phyloP scores from a whole-genome alignment of 2,888 invertebrate species.

The Leptinotarsa peninsularis region DNA sequence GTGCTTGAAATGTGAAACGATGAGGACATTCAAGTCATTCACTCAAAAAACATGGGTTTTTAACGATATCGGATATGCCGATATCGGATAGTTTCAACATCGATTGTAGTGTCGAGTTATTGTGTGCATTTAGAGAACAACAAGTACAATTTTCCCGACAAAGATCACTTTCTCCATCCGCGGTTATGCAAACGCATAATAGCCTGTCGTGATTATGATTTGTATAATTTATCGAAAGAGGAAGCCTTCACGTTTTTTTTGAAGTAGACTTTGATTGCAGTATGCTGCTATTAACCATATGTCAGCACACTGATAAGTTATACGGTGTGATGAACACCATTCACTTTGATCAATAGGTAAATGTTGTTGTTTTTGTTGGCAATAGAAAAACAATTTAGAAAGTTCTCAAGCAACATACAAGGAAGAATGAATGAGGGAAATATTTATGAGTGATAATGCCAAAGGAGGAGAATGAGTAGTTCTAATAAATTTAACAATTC shows the following conservation, averaged over 20 bases:
- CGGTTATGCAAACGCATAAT: background rate
- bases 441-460: too few relatives aligned
- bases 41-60: too few relatives aligned
- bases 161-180: background rate
- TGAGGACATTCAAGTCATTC: too few relatives aligned
- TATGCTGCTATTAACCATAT: background rate
- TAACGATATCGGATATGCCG: too few relatives aligned
- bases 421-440: too few relatives aligned
- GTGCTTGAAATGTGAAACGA: too few relatives aligned
- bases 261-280: background rate
- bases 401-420: background rate
- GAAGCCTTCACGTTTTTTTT: background rate
- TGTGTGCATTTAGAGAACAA: background rate
- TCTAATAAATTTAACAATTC: too few relatives aligned
- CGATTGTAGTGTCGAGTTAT: background rate
- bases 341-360: background rate
- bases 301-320: background rate
- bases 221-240: background rate
- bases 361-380: background rate
- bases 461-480: too few relatives aligned
- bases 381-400: slow-evolving; percentile 2
- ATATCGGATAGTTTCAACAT: too few relatives aligned
- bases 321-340: background rate
- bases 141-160: background rate
- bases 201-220: slow-evolving; percentile 1